phyloP scores from a whole-genome alignment of 2,113 vertebrate genomes.

The Glaucomys volans region DNA sequence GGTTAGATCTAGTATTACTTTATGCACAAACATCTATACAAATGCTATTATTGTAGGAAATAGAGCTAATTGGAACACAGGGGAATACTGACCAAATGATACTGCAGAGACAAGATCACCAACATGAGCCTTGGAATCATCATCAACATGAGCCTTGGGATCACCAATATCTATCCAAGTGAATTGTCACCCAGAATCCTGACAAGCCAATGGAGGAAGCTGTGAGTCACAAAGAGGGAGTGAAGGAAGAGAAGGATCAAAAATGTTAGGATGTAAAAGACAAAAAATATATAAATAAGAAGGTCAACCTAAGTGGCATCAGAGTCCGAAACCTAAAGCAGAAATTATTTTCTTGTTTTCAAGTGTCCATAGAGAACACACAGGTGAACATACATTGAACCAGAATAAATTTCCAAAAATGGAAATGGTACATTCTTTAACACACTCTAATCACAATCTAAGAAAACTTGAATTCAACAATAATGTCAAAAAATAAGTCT shows the following conservation, averaged over 20 bases:
- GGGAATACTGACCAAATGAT: slow-evolving; percentile 54
- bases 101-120: neutral
- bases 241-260: too few relatives aligned
- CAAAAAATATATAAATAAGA: too few relatives aligned
- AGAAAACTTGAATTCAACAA: neutral
- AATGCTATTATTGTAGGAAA: neutral
- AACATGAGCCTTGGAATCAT: neutral
- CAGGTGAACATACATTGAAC: neutral
- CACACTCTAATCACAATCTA: neutral
- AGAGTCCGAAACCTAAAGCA: too few relatives aligned
- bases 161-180: neutral
- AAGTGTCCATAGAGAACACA: neutral
- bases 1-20: neutral
- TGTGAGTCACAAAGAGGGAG: too few relatives aligned
- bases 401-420: too few relatives aligned
- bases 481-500: neutral
- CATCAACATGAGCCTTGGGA: too few relatives aligned
- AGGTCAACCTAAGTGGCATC: too few relatives aligned
- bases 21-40: neutral
- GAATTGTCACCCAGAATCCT: neutral
- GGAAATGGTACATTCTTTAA: neutral
- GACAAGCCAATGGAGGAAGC: too few relatives aligned
- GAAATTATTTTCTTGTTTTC: too few relatives aligned
- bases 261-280: too few relatives aligned
- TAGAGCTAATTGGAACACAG: slow-evolving; percentile 37